Evolutionary conservation across 2,113 vertebrate genomes (phyloP), one percentile per base, ranked within the genome.

Genomic region (Apodemus sylvaticus): DNA sequence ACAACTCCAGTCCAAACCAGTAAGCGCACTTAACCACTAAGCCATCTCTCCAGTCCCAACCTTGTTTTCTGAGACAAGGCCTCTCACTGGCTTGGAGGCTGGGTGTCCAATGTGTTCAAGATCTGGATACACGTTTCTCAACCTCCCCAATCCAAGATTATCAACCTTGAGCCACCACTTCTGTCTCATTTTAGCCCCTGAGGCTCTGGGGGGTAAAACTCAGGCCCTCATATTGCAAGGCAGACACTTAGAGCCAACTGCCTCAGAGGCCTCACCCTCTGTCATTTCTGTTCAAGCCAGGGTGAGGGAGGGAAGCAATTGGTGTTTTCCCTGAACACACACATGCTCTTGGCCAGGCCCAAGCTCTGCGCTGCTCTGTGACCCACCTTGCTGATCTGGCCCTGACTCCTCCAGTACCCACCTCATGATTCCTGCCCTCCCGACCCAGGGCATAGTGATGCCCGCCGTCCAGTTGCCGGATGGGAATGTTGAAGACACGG

Each of bases 401-500:
- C 42, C n/a, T 31, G 5, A 51, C 24, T 19, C 31, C 19, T 26
- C 17, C 4, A 48, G 73, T 5, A 94, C 98, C 88, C 96, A 99
- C 99, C 99, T 99, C 98, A 0, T 94, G 98, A 92, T 95, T 98
- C 96, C 98, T 99, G 92, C 99, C 98, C 64, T 99, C 99, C 93
- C 99, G 99, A 78, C 99, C 99, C 0, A 99, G 98, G 12, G 97
- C 98, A 1, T 98, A 99, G 68, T 98, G 92, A 22, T 53, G 94
- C 0, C 97, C 97, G 3, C 98, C 98, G 55, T 98, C 98, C 95
- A 99, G 92, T 94, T 97, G 98, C 88, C 99, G 98, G 78, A 99
- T 98, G 83, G 99, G 99, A 87, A 99, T 97, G 92, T 99, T 99
- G 98, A 99, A 99, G 81, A 99, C 99, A n/a, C 97, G 99, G 71